Percentiles rank a stretch among this genome's conserved stretches.
Evolutionary conservation across 1,140 invertebrate species (phyloP).

Genomic region (Drosophila serrata): DNA sequence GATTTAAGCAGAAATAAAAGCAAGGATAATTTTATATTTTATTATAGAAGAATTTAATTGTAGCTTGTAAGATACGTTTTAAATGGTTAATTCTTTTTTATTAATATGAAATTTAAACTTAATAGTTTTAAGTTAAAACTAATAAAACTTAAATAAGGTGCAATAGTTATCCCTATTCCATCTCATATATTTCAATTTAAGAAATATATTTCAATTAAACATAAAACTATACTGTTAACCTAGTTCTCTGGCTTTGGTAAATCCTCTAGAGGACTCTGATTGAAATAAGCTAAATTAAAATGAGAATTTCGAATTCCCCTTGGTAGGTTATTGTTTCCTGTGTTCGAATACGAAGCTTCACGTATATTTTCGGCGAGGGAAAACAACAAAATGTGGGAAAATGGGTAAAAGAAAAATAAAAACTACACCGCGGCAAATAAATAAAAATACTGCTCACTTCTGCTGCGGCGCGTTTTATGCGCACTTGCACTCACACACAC

Average conservation of each 20-base stretch:
- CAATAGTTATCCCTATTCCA: not conserved
- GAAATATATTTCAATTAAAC: not conserved
- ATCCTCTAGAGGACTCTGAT: not conserved
- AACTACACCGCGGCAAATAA: conserved; percentile 72
- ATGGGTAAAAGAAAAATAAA: conserved; percentile 58
- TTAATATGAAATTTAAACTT: not conserved
- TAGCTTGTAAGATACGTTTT: not conserved
- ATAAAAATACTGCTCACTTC: conserved; percentile 80
- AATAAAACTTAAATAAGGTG: not conserved
- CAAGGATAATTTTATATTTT: not conserved
- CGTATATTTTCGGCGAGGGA: conserved; percentile 44
- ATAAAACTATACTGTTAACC: not conserved
- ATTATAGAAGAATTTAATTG: not conserved
- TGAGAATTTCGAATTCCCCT: conserved; percentile 7
- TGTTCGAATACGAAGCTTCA: conserved; percentile 40
- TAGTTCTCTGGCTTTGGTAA: not conserved
- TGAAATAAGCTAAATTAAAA: conserved; percentile 6
- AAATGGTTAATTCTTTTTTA: too few species aligned
- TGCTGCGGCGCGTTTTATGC: conserved; percentile 75
- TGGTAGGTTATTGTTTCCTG: conserved; percentile 8
- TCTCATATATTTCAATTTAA: not conserved
- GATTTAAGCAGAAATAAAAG: not conserved
- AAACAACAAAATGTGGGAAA: conserved; percentile 28
- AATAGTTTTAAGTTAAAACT: too few species aligned
- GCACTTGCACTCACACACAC: conserved; percentile 51